Conservation (phyloP, 1,140 invertebrate genomes). For the Drosophila paulistorum region DNA sequence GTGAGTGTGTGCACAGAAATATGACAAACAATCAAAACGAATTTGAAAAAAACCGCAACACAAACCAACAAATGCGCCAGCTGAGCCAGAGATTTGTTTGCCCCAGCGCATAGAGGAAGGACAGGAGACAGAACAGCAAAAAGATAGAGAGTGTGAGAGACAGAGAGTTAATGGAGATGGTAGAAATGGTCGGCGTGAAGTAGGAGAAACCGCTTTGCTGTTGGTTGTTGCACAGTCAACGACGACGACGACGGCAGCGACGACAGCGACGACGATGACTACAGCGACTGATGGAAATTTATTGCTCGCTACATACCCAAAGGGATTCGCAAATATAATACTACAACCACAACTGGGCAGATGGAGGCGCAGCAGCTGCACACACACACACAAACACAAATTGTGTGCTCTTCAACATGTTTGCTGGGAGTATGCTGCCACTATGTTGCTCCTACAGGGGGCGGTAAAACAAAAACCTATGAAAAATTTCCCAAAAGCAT, state of each 20-base stretch:
- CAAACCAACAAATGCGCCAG: constrained; percentile 64
- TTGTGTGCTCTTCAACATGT: constrained; percentile 39
- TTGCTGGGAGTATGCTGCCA: constrained; percentile 19
- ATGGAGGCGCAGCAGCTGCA: constrained; percentile 27
- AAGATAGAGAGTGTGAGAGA: background rate
- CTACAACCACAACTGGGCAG: constrained; percentile 47
- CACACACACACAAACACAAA: constrained; percentile 50
- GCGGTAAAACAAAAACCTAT: constrained; percentile 68
- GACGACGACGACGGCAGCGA: constrained; percentile 15
- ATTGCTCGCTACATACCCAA: constrained; percentile 77
- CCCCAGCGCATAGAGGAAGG: constrained; percentile 31
- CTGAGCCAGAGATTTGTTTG: constrained; percentile 76
- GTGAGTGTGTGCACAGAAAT: constrained; percentile 62
- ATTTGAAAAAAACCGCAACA: constrained; percentile 72
- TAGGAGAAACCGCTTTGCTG: constrained; percentile 64
- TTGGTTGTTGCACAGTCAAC: constrained; percentile 42
- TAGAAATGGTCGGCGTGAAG: constrained; percentile 54
- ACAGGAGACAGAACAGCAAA: background rate
- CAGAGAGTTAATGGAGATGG: constrained; percentile 57
- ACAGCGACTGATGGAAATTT: constrained; percentile 75
- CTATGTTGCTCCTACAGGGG: constrained; percentile 21
- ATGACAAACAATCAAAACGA: constrained; percentile 78
- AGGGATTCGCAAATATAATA: constrained; percentile 80
- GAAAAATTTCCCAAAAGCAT: constrained; percentile 72
- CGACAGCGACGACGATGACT: constrained; percentile 24